Conservation (phyloP, 2,113 vertebrate genomes). For the Etheostoma spectabile region DNA sequence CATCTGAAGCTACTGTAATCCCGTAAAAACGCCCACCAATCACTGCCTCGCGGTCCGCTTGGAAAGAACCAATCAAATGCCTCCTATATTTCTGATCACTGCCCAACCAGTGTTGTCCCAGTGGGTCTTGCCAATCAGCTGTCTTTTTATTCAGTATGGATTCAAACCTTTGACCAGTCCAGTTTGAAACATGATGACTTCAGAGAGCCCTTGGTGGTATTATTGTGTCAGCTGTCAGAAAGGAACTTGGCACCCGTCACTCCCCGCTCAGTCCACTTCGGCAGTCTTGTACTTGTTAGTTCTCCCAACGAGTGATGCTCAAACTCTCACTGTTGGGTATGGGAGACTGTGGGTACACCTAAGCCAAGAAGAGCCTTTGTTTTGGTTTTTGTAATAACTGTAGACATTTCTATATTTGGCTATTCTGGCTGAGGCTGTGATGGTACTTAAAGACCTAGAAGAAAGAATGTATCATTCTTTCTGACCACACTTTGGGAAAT, state of each 20-base stretch:
- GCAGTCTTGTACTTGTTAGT: background rate
- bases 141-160: slow-evolving; percentile 26
- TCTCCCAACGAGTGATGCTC: background rate
- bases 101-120: background rate
- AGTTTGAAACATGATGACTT: slow-evolving; percentile 33
- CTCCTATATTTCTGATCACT: background rate
- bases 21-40: no score
- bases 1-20: no score
- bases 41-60: no score
- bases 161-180: slow-evolving; percentile 32
- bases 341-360: background rate
- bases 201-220: slow-evolving; percentile 1
- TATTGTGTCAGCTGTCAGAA: slow-evolving; percentile 67
- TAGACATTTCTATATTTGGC: background rate
- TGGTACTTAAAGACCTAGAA: background rate
- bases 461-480: background rate
- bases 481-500: background rate
- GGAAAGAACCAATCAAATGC: no score
- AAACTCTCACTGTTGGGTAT: background rate
- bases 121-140: slow-evolving; percentile 31
- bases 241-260: slow-evolving; percentile 27
- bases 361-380: background rate
- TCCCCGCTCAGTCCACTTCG: slow-evolving; percentile 11
- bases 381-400: background rate
- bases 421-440: background rate